These are phyloP conservation scores for Electrophaes corylata DNA, from an alignment of 2,888 invertebrate genomes.

Conservation along the genomic window DNA sequence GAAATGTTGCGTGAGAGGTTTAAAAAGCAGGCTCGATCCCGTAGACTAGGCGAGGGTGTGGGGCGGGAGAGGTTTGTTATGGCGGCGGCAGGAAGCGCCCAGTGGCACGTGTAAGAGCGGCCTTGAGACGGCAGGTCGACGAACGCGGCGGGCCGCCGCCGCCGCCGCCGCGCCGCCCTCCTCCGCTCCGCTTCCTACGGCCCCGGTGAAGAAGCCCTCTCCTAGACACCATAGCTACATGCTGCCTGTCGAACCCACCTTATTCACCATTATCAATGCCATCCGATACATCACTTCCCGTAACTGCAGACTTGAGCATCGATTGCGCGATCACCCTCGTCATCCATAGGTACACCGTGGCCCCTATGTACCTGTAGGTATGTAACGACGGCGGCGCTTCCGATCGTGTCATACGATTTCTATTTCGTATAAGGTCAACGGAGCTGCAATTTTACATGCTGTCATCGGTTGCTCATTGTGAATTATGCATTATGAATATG, in stretches of 20 bases:
- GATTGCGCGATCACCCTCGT: conserved; percentile 10
- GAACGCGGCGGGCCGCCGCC: conserved; percentile 66
- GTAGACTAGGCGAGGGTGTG: conserved; percentile 54
- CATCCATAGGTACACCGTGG: not conserved
- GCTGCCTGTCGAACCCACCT: conserved; percentile 55
- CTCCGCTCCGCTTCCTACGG: conserved; percentile 39
- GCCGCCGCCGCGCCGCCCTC: conserved; percentile 35
- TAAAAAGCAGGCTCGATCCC: conserved; percentile 38
- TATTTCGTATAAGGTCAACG: conserved; percentile 48
- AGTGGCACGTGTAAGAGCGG: conserved; percentile 79
- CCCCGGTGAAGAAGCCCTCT: conserved; percentile 60
- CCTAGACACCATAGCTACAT: conserved; percentile 59
- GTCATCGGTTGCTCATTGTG: conserved; percentile 46
- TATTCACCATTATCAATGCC: conserved; percentile 30
- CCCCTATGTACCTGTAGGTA: too few relatives aligned
- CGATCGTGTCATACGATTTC: conserved; percentile 35
- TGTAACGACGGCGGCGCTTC: conserved; percentile 6
- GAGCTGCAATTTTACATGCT: conserved; percentile 50
- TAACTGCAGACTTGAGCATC: conserved; percentile 11
- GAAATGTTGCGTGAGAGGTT: conserved; percentile 39
- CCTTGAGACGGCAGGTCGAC: conserved; percentile 80
- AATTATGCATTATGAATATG: conserved; percentile 61
- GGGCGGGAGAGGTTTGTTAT: conserved; percentile 77
- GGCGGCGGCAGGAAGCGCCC: conserved; percentile 79
- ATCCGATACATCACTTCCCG: conserved; percentile 17